phyloP scores from a whole-genome alignment of 2,888 invertebrate genomes.

The Scaptomyza reducta region DNA sequence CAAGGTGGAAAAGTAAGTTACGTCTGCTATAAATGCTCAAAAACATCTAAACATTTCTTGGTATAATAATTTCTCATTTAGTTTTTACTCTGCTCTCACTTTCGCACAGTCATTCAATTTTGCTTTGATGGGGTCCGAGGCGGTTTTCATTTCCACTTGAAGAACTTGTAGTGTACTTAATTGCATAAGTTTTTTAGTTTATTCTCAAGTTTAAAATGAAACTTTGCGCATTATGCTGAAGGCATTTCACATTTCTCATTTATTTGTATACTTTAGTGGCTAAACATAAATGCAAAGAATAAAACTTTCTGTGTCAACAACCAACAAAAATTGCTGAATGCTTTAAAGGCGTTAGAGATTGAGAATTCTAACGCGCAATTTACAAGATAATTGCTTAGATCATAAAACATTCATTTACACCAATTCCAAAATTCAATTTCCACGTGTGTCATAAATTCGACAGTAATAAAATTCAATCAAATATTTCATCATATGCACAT shows the following conservation, averaged over 20 bases:
- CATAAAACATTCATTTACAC: constrained; percentile 1
- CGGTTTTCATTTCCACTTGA: constrained; percentile 55
- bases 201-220: constrained; percentile 31
- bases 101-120: constrained; percentile 38
- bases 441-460: constrained; percentile 58
- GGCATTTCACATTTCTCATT: constrained; percentile 47
- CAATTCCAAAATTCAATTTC: constrained; percentile 52
- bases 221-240: constrained; percentile 46
- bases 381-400: constrained; percentile 28
- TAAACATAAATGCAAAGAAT: constrained; percentile 9
- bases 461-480: constrained; percentile 61
- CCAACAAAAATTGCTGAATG: neutral
- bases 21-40: neutral
- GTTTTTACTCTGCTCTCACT: constrained; percentile 41
- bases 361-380: neutral
- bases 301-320: neutral
- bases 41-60: constrained; percentile 37
- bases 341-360: no score
- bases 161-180: constrained; percentile 50
- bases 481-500: constrained; percentile 55
- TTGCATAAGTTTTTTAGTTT: constrained; percentile 60
- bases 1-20: constrained; percentile 21
- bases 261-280: constrained; percentile 16
- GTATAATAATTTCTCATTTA: constrained; percentile 52
- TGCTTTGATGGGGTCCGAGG: constrained; percentile 41